Evolutionary conservation across 2,113 vertebrate genomes (phyloP), one percentile per base, ranked within the genome.

Genomic region (Xenus cinereus): DNA sequence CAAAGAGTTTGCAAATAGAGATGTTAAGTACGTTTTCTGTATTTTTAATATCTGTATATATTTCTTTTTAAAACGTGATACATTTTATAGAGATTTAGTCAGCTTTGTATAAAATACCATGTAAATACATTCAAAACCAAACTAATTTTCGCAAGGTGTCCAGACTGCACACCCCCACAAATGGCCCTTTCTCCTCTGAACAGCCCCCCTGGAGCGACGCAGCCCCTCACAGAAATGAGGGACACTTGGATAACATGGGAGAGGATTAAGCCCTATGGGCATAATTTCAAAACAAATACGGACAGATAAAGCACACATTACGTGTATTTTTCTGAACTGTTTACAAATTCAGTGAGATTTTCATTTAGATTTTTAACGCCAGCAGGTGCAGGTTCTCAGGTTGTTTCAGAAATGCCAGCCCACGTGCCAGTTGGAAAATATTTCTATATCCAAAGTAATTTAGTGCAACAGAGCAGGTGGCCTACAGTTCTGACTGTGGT

Each of bases 111-210:
- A 91, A 86, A 73, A 93, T 93, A 89, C 8, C 79, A 57, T 24
- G 74, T 96, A 96, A 95, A 93, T 91, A 94, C 89, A 93, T 95
- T 93, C 94, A 85, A 37, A 95, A 79, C 59, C 87, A 75, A 86
- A 74, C 41, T 71, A 16, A 23, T 62, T 84, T 68, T 84, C 3
- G 13, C 57, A 54, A 27, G 33, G 74, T 43, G 35, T 84, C 43
- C n/a, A 41, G 35, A 33, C 62, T 56, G 39, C 67, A 87, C 89
- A 56, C 56, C 17, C 35, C 73, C 15, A 8, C 10, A 1, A 69
- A 67, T 8, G 68, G 85, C 68, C 75, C 72, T 67, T 83, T 84
- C 78, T 90, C 43, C 68, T 80, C 84, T 43, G 27, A 73, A 54
- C 89, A 92, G 57, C 41, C 60, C 79, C 26, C n/a, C 68, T 33